Conservation (phyloP, 2,797 vertebrate genomes). For the Luscinia luscinia region DNA sequence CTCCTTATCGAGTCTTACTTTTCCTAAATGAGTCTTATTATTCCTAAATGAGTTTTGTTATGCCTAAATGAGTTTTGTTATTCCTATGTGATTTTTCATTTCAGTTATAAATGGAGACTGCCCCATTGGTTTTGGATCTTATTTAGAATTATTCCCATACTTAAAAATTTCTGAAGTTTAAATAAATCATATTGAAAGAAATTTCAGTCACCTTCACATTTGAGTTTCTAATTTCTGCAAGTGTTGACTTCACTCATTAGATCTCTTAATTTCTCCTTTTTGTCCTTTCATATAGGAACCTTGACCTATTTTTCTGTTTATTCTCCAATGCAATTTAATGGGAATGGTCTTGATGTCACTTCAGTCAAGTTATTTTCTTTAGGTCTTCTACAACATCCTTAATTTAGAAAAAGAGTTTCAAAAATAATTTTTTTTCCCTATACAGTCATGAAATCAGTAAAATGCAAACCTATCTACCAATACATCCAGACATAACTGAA, state of each 20-base stretch:
- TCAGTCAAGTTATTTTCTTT: not conserved
- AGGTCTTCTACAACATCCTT: not conserved
- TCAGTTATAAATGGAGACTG: not conserved
- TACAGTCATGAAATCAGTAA: not conserved
- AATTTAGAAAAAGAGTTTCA: not conserved
- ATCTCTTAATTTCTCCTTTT: not conserved
- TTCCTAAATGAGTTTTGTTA: not conserved
- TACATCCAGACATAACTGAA: not conserved
- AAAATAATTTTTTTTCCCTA: not conserved
- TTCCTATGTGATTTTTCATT: not conserved
- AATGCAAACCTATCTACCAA: not conserved
- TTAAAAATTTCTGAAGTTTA: not conserved
- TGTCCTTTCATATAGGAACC: not conserved
- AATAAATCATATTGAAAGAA: not conserved
- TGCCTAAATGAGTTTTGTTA: not conserved
- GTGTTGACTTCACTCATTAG: not conserved
- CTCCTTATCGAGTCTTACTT: not conserved
- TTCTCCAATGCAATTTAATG: not conserved
- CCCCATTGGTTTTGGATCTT: not conserved
- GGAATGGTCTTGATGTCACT: not conserved
- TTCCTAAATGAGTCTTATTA: not conserved
- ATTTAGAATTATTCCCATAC: not conserved
- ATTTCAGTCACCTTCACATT: not conserved
- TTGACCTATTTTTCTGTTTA: not conserved
- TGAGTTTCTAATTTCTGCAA: not conserved